Base-by-base conservation (phyloP, 2,113 vertebrate genomes). In the Brachypodius melanocephalos region DNA sequence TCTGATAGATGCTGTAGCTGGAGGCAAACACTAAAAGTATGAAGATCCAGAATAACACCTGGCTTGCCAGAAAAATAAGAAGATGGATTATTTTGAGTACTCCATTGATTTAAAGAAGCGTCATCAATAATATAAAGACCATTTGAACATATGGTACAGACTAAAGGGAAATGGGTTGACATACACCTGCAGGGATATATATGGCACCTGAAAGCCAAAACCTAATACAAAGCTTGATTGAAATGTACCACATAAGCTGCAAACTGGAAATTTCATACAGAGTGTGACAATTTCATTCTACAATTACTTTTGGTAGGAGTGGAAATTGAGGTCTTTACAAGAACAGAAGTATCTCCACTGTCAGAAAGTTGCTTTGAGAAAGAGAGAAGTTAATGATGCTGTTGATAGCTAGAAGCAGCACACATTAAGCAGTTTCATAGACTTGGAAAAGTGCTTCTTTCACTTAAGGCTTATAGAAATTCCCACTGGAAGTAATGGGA, bases 61-160 rank as follows among this genome's bases (percentile, higher is more conserved):
- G 90, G 79, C 57, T 96, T 84, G 48, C 48, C 48, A 90, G 79
- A 72, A 83, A 93, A 95, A 84, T 63, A 84, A 66, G 66, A 90
- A 52, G 68, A 93, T 80, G 51, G 65, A 94, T 96, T 94, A 74
- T 80, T 94, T 71, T 90, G 57, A 90, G 82, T 63, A 68, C 45
- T 77, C 43, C 31, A 43, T 51, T 91, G 90, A 71, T 71, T 67
- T 83, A 59, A 95, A 90, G 59, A 77, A 88, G 4, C 18, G 40
- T 42, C 52, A 93, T 93, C 85, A 94, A 84, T 95, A 90, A 91
- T 34, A 80, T 42, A 74, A 93, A 88, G 51, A 90, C 65, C 42
- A 88, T 80, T 84, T 93, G 68, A 91, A 94, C 4, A 18, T 17
- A 14, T 32, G 22, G 29, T 63, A 59, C 19, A 89, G 59, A 57